Base-by-base conservation (phyloP, 2,888 invertebrate species). In the Atethmia centrago region DNA sequence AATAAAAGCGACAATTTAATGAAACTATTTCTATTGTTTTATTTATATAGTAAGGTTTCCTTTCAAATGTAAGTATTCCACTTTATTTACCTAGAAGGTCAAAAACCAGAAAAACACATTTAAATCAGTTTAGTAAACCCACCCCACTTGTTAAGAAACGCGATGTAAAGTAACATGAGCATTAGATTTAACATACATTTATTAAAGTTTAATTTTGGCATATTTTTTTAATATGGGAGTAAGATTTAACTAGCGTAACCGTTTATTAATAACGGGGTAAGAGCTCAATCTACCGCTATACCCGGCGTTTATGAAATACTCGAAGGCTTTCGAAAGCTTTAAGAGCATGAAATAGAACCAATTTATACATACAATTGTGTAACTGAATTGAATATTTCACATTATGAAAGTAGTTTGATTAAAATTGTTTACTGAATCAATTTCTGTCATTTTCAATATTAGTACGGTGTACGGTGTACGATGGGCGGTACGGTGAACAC, bases 1-100 rank as follows among this genome's bases (percentile, higher is more conserved):
- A 95, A 95, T 95, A 94, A 95, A 93, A 92, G 91, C 91, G 90
- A 94, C 92, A 92, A 91, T 92, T 93, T 92, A 92, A 92, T 93
- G 88, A 93, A 92, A 90, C 84, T 88, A 90, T 78, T 85, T 76
- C 77, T 68, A 71, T 77, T 88, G 90, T 92, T 95, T 95, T 87
- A 91, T 90, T 88, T 82, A 7, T 49, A 42, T 21, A 3, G 12
- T 16, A 3, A n/a, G 5, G 14, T 28, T 21, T 45, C 28, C 45
- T 45, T 51, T 31, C 10, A 31, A 51, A 51, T 31, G n/a, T 16
- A 16, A 64, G 0, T 47, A 21, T 21, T 28, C 14, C 5, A 28
- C 14, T 63, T 28, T 16, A 8, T 14, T 14, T 28, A 21, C 21
- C 21, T 31, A 28, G 21, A 28, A 21, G 0, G 45, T 25, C 12